A percentile compares a stretch with the other conserved stretches of the same genome.
These are phyloP conservation scores for Schizopygopsis malacanthus DNA, from an alignment of 2,797 vertebrate genomes.

Conservation along the genomic window DNA sequence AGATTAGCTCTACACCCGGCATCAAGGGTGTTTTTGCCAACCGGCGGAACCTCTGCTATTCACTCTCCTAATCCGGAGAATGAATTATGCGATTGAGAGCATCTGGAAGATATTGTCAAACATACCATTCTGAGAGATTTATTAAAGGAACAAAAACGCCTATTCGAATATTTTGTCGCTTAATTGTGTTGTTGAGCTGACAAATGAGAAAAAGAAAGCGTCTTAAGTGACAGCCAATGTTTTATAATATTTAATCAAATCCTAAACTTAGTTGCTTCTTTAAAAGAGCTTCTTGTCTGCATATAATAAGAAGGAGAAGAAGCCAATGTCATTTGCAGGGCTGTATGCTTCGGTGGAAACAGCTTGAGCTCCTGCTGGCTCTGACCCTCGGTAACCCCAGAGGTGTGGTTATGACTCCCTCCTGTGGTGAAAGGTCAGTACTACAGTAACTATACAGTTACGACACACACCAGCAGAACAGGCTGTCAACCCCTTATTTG, in stretches of 20 bases:
- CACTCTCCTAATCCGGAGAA: constrained; percentile 72
- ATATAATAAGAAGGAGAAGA: constrained; percentile 69
- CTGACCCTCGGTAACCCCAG: constrained; percentile 60
- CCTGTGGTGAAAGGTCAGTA: constrained; percentile 78
- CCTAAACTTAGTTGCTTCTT: constrained; percentile 71
- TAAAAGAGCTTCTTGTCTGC: constrained; percentile 65
- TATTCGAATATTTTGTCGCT: constrained; percentile 59
- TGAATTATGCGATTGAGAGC: constrained; percentile 77
- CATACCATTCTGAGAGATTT: constrained; percentile 57
- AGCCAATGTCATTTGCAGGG: constrained; percentile 60
- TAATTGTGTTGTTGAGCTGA: constrained; percentile 21
- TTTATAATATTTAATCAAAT: constrained; percentile 29
- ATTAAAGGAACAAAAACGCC: constrained; percentile 55
- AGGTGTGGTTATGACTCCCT: constrained; percentile 68
- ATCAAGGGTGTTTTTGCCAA: constrained; percentile 69
- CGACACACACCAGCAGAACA: constrained; percentile 61
- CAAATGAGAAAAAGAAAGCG: constrained; percentile 16
- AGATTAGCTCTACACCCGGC: constrained; percentile 77
- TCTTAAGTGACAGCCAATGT: constrained; percentile 6
- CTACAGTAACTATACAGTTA: constrained; percentile 70
- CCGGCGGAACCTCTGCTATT: constrained; percentile 68
- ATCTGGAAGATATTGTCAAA: constrained; percentile 72
- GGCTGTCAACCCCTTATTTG: constrained; percentile 56
- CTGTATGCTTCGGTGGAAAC: constrained; percentile 48
- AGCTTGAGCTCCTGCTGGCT: constrained; percentile 63